Conservation (phyloP, 2,113 vertebrate genomes). For the Chrysochloris asiatica region DNA sequence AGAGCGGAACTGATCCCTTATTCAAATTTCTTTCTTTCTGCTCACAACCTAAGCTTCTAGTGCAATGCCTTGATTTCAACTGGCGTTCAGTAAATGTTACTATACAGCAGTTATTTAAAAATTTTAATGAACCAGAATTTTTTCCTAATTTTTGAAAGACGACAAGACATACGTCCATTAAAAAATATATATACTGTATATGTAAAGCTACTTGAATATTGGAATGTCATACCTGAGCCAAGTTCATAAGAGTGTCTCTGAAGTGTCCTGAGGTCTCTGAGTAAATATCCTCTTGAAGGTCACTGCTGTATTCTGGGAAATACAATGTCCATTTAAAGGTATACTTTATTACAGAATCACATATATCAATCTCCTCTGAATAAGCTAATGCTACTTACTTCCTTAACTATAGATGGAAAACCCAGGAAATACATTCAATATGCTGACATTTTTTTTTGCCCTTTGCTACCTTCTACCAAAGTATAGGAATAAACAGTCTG, state of each 20-base stretch:
- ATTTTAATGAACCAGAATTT: too few species aligned
- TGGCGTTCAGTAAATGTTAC: too few species aligned
- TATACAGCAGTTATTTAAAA: too few species aligned
- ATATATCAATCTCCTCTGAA: background rate
- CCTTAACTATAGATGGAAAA: background rate
- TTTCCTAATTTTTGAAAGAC: too few species aligned
- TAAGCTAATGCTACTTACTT: background rate
- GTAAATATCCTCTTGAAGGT: constrained; percentile 86
- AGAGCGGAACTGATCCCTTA: too few species aligned
- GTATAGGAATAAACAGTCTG: background rate
- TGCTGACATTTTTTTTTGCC: background rate
- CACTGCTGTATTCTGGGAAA: constrained; percentile 84
- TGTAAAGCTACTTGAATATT: background rate
- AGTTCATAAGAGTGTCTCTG: constrained; percentile 86
- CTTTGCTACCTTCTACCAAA: too few species aligned
- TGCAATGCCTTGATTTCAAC: too few species aligned
- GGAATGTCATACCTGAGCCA: constrained; percentile 85
- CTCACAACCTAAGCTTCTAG: too few species aligned
- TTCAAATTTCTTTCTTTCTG: too few species aligned
- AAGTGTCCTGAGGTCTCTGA: constrained; percentile 89
- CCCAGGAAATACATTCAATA: background rate
- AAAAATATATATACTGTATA: too few species aligned
- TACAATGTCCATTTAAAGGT: background rate
- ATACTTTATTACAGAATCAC: background rate
- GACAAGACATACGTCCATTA: too few species aligned